Evolutionary conservation across 2,797 vertebrate genomes (phyloP).

Genomic region (Poeciliopsis presidionis): DNA sequence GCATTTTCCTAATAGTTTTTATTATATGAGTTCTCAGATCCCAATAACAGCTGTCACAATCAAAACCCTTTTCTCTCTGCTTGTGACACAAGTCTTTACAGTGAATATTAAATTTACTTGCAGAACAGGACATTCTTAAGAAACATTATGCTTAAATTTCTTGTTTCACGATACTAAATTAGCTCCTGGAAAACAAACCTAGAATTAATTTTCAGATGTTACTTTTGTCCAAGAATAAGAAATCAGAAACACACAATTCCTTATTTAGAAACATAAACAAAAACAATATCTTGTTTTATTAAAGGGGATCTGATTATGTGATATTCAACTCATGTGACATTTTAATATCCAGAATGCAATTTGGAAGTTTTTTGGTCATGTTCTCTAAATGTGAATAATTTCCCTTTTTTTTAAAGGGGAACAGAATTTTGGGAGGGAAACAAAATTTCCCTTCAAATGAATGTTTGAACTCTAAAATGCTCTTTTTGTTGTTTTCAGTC

Average conservation of each 20-base stretch:
- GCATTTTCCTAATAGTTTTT: background rate
- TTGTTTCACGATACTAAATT: background rate
- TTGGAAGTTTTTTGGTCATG: background rate
- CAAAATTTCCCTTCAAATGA: background rate
- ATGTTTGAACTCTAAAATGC: background rate
- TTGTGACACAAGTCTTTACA: background rate
- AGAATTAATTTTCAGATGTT: background rate
- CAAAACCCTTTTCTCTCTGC: background rate
- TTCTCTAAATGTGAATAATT: background rate
- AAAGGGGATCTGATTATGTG: background rate
- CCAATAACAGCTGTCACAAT: background rate
- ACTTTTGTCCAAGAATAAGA: background rate
- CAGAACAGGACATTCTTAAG: background rate
- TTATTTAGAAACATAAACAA: too few species aligned
- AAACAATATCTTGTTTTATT: too few species aligned
- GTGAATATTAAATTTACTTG: background rate
- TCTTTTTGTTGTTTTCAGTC: background rate
- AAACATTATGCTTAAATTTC: background rate
- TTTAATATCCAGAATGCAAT: background rate
- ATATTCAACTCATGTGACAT: background rate
- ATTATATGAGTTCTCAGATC: background rate
- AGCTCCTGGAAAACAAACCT: background rate
- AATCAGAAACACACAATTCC: background rate
- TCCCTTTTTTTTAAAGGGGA: background rate
- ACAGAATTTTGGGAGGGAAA: background rate